A percentile compares a stretch with the other conserved stretches of the same genome.
Conservation (phyloP, 2,113 vertebrate genomes). For the Chionodraco myersi region DNA sequence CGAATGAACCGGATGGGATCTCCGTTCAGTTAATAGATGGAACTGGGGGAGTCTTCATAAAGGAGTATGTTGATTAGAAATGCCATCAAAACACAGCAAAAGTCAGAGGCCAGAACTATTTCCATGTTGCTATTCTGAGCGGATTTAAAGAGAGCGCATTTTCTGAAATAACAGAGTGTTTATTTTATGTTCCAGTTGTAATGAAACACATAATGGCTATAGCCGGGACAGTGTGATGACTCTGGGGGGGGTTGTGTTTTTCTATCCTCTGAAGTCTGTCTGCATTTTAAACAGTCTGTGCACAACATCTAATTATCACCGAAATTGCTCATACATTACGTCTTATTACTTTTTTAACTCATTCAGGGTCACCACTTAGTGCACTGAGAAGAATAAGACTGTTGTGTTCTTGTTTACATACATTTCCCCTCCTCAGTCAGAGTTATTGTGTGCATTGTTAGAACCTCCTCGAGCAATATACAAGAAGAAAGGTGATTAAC, state of each 20-base stretch:
- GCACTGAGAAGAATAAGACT: slow-evolving; percentile 13
- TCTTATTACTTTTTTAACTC: slow-evolving; percentile 21
- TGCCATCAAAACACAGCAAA: slow-evolving; percentile 38
- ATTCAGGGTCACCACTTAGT: slow-evolving; percentile 30
- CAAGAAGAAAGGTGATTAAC: neutral
- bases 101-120: slow-evolving; percentile 29
- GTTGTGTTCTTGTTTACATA: slow-evolving; percentile 18
- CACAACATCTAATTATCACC: slow-evolving; percentile 65
- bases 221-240: slow-evolving; percentile 23
- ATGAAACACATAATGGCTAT: slow-evolving; percentile 52
- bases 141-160: slow-evolving; percentile 10
- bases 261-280: slow-evolving; percentile 50
- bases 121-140: slow-evolving; percentile 29
- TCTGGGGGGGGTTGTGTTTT: slow-evolving; percentile 50
- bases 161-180: slow-evolving; percentile 59
- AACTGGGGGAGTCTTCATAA: slow-evolving; percentile 60
- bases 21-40: slow-evolving; percentile 51
- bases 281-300: slow-evolving; percentile 56
- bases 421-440: slow-evolving; percentile 6
- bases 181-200: slow-evolving; percentile 51
- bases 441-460: neutral
- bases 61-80: slow-evolving; percentile 48
- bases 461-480: slow-evolving; percentile 7
- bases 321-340: slow-evolving; percentile 52
- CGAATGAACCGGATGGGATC: slow-evolving; percentile 55